Conservation (phyloP, 2,113 vertebrate species). For the Passerina amoena region DNA sequence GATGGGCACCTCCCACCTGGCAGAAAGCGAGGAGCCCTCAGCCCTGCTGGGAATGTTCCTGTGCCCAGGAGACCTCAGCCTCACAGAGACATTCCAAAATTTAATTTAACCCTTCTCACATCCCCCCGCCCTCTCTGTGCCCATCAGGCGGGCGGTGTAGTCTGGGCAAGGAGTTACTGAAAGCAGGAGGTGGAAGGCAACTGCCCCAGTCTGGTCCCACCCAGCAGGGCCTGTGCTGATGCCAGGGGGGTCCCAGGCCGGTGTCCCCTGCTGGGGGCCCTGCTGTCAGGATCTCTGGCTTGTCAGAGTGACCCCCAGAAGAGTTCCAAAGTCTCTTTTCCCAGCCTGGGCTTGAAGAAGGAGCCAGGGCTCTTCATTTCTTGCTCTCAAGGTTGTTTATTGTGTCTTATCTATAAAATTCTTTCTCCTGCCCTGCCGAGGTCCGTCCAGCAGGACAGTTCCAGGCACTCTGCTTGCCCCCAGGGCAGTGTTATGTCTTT, state of each 20-base stretch:
- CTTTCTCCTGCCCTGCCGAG: too few relatives aligned
- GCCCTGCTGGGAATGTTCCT: neutral
- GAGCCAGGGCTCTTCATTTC: too few relatives aligned
- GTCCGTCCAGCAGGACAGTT: too few relatives aligned
- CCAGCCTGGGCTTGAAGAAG: too few relatives aligned
- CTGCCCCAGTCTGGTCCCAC: neutral
- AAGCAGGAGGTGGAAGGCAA: neutral
- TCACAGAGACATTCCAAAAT: neutral
- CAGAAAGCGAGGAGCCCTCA: neutral
- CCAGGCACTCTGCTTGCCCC: too few relatives aligned
- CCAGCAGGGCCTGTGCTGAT: neutral
- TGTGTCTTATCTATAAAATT: too few relatives aligned
- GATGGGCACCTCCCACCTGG: accelerated
- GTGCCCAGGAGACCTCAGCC: neutral
- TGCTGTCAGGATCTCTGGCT: conserved; percentile 27
- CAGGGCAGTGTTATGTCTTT: too few relatives aligned
- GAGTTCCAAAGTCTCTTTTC: too few relatives aligned
- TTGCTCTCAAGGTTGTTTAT: too few relatives aligned
- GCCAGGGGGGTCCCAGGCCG: accelerated
- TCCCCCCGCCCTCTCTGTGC: neutral
- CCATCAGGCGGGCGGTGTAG: accelerated
- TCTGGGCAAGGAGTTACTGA: neutral
- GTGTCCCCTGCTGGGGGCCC: neutral
- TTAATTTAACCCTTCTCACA: accelerated
- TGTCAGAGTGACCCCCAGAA: too few relatives aligned